Evolutionary conservation across 2,113 vertebrate species (phyloP).

Genomic region (Heterotis niloticus): DNA sequence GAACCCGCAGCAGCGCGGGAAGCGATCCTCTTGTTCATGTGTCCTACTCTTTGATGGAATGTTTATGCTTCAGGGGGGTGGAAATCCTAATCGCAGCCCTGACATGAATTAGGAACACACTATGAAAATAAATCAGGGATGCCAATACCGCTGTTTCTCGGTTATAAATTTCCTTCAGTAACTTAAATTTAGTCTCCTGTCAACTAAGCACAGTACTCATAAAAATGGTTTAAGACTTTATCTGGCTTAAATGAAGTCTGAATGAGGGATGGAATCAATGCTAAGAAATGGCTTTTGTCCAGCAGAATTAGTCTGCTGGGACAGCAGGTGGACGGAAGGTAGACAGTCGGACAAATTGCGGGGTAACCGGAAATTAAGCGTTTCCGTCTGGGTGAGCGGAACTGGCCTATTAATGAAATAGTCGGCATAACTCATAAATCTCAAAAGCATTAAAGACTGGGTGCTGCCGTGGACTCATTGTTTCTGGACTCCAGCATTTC

Average conservation of each 20-base stretch:
- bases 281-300: constrained; percentile 26
- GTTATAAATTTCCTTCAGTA: neutral
- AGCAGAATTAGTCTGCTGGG: constrained; percentile 32
- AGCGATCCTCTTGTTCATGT: neutral
- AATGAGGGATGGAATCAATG: neutral
- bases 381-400: constrained; percentile 39
- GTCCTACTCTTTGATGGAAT: neutral
- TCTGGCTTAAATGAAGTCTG: neutral
- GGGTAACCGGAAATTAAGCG: constrained; percentile 27
- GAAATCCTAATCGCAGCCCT: neutral
- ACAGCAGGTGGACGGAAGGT: constrained; percentile 15
- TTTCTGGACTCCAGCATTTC: constrained; percentile 18
- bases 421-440: constrained; percentile 33
- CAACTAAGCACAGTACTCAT: neutral
- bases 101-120: neutral
- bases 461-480: constrained; percentile 26
- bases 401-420: constrained; percentile 43
- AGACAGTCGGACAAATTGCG: neutral
- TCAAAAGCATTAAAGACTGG: constrained; percentile 37
- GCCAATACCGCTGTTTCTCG: neutral
- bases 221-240: neutral
- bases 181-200: neutral
- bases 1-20: neutral
- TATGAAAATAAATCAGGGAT: neutral
- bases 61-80: neutral